Percentiles rank a stretch among this genome's conserved stretches.
Evolutionary conservation across 2,888 invertebrate genomes (phyloP).

Genomic region (Lordiphosa andalusiaca): DNA sequence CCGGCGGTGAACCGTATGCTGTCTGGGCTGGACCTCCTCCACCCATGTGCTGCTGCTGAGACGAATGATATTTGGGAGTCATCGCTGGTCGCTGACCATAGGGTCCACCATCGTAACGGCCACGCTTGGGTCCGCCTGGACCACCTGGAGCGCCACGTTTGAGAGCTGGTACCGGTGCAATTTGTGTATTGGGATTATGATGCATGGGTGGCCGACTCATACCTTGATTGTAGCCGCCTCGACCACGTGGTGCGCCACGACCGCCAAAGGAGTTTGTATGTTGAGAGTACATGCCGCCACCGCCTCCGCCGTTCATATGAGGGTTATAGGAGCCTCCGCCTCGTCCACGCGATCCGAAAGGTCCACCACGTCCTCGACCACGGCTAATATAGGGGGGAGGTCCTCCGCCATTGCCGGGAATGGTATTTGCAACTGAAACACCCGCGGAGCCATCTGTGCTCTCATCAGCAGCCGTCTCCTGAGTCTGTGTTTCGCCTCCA

Average conservation of each 20-base stretch:
- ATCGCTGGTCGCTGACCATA: conserved; percentile 77
- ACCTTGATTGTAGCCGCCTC: conserved; percentile 77
- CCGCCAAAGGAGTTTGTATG: conserved; percentile 60
- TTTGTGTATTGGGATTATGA: conserved; percentile 79
- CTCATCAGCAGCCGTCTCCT: conserved; percentile 37
- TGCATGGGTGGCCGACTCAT: conserved; percentile 78
- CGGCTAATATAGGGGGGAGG: conserved; percentile 61
- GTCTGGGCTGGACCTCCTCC: conserved; percentile 58
- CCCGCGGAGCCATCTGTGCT: conserved; percentile 45
- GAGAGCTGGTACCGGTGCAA: conserved; percentile 78
- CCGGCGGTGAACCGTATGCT: conserved; percentile 67
- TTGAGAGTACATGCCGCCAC: conserved; percentile 66
- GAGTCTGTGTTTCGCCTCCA: conserved; percentile 28
- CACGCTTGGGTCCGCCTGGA: conserved; percentile 80
- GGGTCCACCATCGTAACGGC: conserved; percentile 79
- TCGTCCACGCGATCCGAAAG: conserved; percentile 3
- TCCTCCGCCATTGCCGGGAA: conserved; percentile 38
- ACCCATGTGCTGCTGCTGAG: conserved; percentile 73
- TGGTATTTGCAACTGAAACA: conserved; percentile 8
- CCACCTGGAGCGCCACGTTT: conserved; percentile 80
- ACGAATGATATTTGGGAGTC: conserved; percentile 78
- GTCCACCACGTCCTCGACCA: conserved; percentile 37
- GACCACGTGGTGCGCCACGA: conserved; percentile 78
- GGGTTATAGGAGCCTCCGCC: conserved; percentile 77
- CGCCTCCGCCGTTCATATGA: conserved; percentile 71